A percentile compares a stretch with the other conserved stretches of the same genome.
Evolutionary conservation across 1,140 invertebrate genomes (phyloP).

Genomic region (Hylaeus volcanicus): DNA sequence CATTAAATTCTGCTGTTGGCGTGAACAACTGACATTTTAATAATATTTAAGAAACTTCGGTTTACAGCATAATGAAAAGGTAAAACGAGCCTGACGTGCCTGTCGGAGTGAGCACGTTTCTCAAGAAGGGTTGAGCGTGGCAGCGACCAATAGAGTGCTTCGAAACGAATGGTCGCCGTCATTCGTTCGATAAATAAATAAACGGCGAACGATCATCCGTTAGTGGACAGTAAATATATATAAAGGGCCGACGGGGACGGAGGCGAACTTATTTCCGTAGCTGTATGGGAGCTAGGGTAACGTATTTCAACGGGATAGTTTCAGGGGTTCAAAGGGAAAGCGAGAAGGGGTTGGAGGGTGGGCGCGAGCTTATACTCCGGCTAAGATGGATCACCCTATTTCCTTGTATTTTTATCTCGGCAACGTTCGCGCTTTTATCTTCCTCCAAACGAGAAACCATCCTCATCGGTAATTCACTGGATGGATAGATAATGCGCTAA

Average conservation of each 20-base stretch:
- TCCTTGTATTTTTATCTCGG: conserved; percentile 26
- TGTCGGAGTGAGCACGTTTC: too few relatives aligned
- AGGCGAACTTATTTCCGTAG: conserved; percentile 27
- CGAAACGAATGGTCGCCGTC: not conserved
- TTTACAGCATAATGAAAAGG: too few relatives aligned
- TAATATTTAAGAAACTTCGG: too few relatives aligned
- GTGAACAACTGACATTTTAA: too few relatives aligned
- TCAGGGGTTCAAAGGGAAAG: conserved; percentile 19
- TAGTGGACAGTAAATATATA: not conserved
- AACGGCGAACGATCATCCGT: not conserved
- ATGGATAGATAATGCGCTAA: conserved; percentile 10
- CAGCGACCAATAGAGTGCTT: too few relatives aligned
- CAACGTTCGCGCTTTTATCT: conserved; percentile 11
- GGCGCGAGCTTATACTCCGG: not conserved
- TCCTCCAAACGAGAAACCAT: conserved; percentile 19
- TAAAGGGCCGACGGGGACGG: not conserved
- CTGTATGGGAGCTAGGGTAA: not conserved
- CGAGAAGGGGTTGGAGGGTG: not conserved
- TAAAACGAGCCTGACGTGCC: too few relatives aligned
- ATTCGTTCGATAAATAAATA: not conserved
- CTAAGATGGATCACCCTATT: conserved; percentile 29
- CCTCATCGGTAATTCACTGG: conserved; percentile 15
- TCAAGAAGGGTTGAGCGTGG: too few relatives aligned
- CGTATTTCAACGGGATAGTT: conserved; percentile 13
- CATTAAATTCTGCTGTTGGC: too few relatives aligned